Evolutionary conservation across 2,888 invertebrate genomes (phyloP).

Genomic region (Pollenia amentaria): DNA sequence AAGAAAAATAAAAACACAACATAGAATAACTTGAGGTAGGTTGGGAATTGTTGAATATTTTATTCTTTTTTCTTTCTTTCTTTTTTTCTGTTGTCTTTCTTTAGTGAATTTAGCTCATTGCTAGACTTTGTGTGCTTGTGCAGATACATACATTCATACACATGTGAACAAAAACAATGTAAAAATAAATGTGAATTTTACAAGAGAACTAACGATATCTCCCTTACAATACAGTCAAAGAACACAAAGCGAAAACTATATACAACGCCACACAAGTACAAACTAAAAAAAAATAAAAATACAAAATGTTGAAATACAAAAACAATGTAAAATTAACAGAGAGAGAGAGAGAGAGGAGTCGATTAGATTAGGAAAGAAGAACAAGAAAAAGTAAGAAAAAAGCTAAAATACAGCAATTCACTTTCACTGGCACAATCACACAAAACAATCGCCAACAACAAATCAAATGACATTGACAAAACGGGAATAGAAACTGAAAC

Average conservation of each 20-base stretch:
- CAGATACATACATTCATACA: slow-evolving; percentile 4
- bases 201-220: slow-evolving; percentile 62
- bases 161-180: neutral
- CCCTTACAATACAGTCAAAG: slow-evolving; percentile 30
- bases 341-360: slow-evolving; percentile 44
- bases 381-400: slow-evolving; percentile 43
- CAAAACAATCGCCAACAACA: neutral
- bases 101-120: slow-evolving; percentile 64
- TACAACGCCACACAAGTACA: neutral
- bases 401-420: slow-evolving; percentile 61
- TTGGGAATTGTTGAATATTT: slow-evolving; percentile 78
- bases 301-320: slow-evolving; percentile 39
- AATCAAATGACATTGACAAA: slow-evolving; percentile 60
- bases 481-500: slow-evolving; percentile 30
- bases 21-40: slow-evolving; percentile 83
- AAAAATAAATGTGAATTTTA: slow-evolving; percentile 66
- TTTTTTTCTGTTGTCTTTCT: slow-evolving; percentile 47
- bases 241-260: slow-evolving; percentile 12
- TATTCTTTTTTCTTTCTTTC: slow-evolving; percentile 10
- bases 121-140: slow-evolving; percentile 22
- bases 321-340: slow-evolving; percentile 44
- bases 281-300: slow-evolving; percentile 7
- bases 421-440: slow-evolving; percentile 64
- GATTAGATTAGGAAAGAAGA: slow-evolving; percentile 53
- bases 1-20: slow-evolving; percentile 75